Base-by-base conservation (phyloP, 2,888 invertebrate genomes). In the Eumacrocentrus americanus region DNA sequence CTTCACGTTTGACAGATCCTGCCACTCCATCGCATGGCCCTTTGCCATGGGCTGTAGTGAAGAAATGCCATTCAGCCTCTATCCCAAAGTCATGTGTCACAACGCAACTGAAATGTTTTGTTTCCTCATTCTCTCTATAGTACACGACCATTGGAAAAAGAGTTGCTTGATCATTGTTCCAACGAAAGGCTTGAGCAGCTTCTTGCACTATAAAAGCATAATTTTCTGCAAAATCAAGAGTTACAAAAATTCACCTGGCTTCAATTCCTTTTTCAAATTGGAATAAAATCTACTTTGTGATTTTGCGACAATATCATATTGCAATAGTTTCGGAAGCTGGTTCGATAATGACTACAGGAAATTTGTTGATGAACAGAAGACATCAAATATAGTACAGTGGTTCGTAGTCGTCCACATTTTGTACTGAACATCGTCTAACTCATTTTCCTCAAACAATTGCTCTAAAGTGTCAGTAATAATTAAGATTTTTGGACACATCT, bases 181-280 rank as follows among this genome's bases (percentile, higher is more conserved):
- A 35, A 14, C 35, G 35, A n/a, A 34, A 34, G 2, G 34, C 48
- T 12, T 12, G 34, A 12, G 34, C 34, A 16, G 53, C 29, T 12
- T 42, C 16, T 16, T 53, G 42, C 3, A 42, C 6, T 29, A 54
- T 2, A 12, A 54, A 44, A 3, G 44, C 42, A 46, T 23, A 48
- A 14, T 48, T 48, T 48, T 48, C 34, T 1, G 16, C 14, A 48
- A 48, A 48, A 16, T 34, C 29, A 7, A 22, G 9, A 12, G 16
- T 14, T n/a, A 48, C 16, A 0, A n/a, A 12, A n/a, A 48, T 14
- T 48, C 47, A 12, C 25, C 29, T 3, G 6, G 4, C 16, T 14
- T 7, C 1, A 48, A 29, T 23, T 47, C 23, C 23, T 23, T 12
- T 25, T 47, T 47, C 7, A 1, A 5, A 12, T 47, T 12, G 12